phyloP scores from a whole-genome alignment of 2,797 vertebrate species.

The Silurus lanzhouensis region DNA sequence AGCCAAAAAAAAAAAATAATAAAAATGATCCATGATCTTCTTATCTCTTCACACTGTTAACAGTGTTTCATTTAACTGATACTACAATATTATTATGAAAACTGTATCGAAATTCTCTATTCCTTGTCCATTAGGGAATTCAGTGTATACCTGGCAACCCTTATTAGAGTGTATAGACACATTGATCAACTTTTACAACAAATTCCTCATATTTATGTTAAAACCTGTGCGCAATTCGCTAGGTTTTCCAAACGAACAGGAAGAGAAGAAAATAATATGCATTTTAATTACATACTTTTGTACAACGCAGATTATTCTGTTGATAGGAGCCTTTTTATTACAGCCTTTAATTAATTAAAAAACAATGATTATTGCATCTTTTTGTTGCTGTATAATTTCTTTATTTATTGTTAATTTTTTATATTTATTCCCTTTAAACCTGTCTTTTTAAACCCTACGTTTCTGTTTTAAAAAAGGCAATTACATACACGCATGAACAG shows the following conservation, averaged over 20 bases:
- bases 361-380: not conserved
- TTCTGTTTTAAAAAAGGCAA: too few relatives aligned
- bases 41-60: not conserved
- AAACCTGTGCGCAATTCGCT: not conserved
- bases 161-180: too few relatives aligned
- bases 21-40: not conserved
- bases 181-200: not conserved
- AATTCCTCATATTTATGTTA: not conserved
- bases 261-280: not conserved
- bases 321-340: not conserved
- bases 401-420: too few relatives aligned
- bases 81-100: not conserved
- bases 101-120: not conserved
- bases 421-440: not conserved
- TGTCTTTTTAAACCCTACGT: not conserved
- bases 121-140: not conserved
- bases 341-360: not conserved
- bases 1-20: too few relatives aligned
- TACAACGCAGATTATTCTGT: not conserved
- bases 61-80: not conserved
- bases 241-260: not conserved
- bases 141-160: not conserved
- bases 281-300: not conserved
- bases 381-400: not conserved
- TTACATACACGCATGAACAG: not conserved